Conservation (phyloP, 1,140 invertebrate species). For the Temnothorax longispinosus region DNA sequence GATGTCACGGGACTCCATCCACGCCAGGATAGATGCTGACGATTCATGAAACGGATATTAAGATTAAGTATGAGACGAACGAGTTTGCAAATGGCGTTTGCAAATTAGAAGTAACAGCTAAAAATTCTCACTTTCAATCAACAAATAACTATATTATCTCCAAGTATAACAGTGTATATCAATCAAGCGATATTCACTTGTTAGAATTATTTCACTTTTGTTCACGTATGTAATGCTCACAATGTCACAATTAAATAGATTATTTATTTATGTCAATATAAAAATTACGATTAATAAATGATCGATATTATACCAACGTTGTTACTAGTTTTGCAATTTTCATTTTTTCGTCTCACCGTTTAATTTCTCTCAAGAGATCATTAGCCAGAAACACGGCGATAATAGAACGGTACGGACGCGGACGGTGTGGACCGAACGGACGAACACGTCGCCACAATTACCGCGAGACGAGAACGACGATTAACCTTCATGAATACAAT, state of each 20-base stretch:
- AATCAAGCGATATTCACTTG: neutral
- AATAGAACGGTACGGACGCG: neutral
- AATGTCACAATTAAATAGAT: neutral
- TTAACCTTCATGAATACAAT: slow-evolving; percentile 68
- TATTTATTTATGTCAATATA: neutral
- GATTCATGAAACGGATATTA: slow-evolving; percentile 6
- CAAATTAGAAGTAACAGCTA: neutral
- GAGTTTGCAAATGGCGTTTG: neutral
- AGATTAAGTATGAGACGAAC: neutral
- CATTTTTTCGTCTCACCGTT: neutral
- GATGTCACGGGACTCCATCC: slow-evolving; percentile 7
- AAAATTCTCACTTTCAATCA: neutral
- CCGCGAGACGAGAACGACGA: slow-evolving; percentile 43
- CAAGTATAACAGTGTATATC: no score
- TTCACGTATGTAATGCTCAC: neutral
- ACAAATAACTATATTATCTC: no score
- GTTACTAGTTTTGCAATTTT: neutral
- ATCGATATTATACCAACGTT: neutral
- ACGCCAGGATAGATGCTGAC: neutral
- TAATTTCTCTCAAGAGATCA: neutral
- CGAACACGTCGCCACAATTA: slow-evolving; percentile 42
- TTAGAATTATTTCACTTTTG: neutral
- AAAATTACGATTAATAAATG: neutral
- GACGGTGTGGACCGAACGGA: neutral
- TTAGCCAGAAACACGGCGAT: neutral